Percentiles rank a stretch among this genome's conserved stretches.
Conservation (phyloP, 2,113 vertebrate genomes). For the Xenopus laevis region DNA sequence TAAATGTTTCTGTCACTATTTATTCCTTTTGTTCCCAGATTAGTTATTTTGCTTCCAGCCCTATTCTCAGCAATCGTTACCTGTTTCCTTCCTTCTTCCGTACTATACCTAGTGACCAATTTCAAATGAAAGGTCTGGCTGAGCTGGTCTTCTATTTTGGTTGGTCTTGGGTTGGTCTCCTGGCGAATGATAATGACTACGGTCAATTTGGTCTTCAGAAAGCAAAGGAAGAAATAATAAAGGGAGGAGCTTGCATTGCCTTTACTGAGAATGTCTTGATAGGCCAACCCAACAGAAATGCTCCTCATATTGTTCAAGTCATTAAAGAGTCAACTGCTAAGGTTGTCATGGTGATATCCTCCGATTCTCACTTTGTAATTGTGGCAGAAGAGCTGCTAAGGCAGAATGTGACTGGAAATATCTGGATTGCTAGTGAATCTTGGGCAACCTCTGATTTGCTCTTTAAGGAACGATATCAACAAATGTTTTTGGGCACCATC, state of each 20-base stretch:
- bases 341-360: slow-evolving; percentile 14
- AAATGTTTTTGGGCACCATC: slow-evolving; percentile 19
- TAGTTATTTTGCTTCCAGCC: slow-evolving; percentile 75
- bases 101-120: slow-evolving; percentile 71
- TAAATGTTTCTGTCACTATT: neutral
- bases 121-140: slow-evolving; percentile 63
- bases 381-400: slow-evolving; percentile 24
- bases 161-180: slow-evolving; percentile 84
- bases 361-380: slow-evolving; percentile 8
- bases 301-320: neutral
- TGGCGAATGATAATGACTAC: slow-evolving; percentile 67
- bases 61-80: slow-evolving; percentile 67
- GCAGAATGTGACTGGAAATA: slow-evolving; percentile 38
- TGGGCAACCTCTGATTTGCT: slow-evolving; percentile 16
- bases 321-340: slow-evolving; percentile 1
- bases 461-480: neutral
- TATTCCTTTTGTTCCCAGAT: slow-evolving; percentile 60
- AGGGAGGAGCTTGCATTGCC: slow-evolving; percentile 12
- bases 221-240: neutral
- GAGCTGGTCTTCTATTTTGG: slow-evolving; percentile 62
- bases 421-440: slow-evolving; percentile 20
- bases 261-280: slow-evolving; percentile 7
- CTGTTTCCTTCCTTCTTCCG: slow-evolving; percentile 83
- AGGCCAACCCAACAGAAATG: slow-evolving; percentile 1
- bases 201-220: slow-evolving; percentile 64